Base-by-base conservation (phyloP, 2,888 invertebrate genomes). In the Rhorus exstirpatorius region DNA sequence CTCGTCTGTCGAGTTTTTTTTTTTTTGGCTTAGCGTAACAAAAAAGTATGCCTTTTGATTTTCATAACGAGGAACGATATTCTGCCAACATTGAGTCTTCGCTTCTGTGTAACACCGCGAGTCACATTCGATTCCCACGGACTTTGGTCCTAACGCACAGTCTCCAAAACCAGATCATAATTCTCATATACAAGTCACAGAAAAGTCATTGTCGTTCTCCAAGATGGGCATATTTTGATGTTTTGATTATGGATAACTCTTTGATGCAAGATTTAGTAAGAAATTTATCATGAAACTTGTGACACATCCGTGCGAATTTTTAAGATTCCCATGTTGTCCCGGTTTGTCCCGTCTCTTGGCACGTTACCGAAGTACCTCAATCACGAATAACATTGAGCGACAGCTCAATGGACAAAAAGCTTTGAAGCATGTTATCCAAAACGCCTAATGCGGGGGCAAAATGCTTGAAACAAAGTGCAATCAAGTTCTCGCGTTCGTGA, bases 381-480 rank as follows among this genome's bases (percentile, higher is more conserved):
- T 35, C 31, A 17, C 2, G 26, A 26, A 17, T 21, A 71, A 35
- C 58, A 21, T 60, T 17, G 58, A 71, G 46, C 19, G 21, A 71
- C 17, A 21, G 12, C 60, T 44, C 71, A 24, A 60, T 19, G 38
- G 2, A 2, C 6, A 38, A 44, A 46, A 35, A 17, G 26, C 58
- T 71, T 71, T 58, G 46, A 24, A 61, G 24, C 53, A 68, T 60
- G 44, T 61, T n/a, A 44, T 49, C 21, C 17, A 35, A 67, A 31
- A n/a, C 24, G n/a, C 55, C 26, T 77, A n/a, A 63, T 49, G 12
- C 46, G n/a, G n/a, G n/a, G n/a, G 41, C 60, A 67, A 79, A 75
- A 60, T 60, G 79, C 79, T 79, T 75, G 75, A 67, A 83, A 71
- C 70, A 79, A 83, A 79, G 82, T 79, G 79, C 82, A 72, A 83